Base-by-base conservation (phyloP, 2,888 invertebrate species). In the Drosophila monieri region DNA sequence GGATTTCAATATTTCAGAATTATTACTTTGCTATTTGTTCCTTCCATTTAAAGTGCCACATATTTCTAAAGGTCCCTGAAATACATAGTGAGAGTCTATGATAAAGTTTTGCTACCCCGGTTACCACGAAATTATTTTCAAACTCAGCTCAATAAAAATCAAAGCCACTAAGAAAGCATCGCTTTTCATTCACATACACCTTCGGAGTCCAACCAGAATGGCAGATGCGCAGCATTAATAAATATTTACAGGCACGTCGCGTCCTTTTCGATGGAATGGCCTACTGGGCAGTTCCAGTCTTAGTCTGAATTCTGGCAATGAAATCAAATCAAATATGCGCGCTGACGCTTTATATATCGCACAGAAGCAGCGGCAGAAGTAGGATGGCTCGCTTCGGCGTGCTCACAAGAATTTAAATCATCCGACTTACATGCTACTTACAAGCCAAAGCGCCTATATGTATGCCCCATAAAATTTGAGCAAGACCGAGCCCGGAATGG, bases 221-320 rank as follows among this genome's bases (percentile, higher is more conserved):
- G 54, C 49, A 78, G 60, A 76, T 88, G 53, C 74, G 65, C 73
- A 71, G 69, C 77, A 88, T 85, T 85, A 81, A 84, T 84, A 86
- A 88, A 84, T 84, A 83, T 83, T 83, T 83, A 86, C 86, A 88
- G 76, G 87, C 83, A 88, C 80, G 86, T 86, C 88, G 80, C 88
- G 88, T 81, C 62, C 64, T 59, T 60, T 41, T 61, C 60, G 35
- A 61, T 62, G 69, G 35, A 60, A 76, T 71, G 60, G 37, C 55
- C 70, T 61, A 62, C 32, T 69, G 64, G 72, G 51, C 64, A 64
- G 65, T 68, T 53, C 35, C 30, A 67, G 21, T 44, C 72, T 47
- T 41, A 39, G 46, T 48, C 46, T 59, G 65, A 54, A 54, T 68
- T 59, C 52, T 70, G 73, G 85, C 88, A 80, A 88, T 84, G 85